Base-by-base conservation (phyloP, 1,140 invertebrate species). In the Hormaphis cornu region DNA sequence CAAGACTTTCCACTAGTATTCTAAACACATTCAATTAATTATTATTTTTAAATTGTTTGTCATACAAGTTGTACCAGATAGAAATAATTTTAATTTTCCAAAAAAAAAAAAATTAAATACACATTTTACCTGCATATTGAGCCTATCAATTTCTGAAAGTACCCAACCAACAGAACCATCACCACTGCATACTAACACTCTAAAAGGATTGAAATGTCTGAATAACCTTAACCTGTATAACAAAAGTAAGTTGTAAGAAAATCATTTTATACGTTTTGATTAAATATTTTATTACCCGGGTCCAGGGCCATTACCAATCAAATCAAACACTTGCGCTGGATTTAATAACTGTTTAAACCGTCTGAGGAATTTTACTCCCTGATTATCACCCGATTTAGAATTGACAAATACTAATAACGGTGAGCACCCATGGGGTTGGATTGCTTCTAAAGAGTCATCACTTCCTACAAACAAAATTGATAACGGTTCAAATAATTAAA, bases 281-380 rank as follows among this genome's bases (percentile, higher is more conserved):
- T 20, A 0, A n/a, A 69, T 5, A 52, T 37, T 37, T 20, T 42
- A 18, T 53, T 78, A 89, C 86, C 94, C 94, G 69, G 95, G 83
- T 53, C 89, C 84, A 30, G 95, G 94, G 42, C 92, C 91, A 14
- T 85, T 86, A 10, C 83, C 83, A 72, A 95, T 95, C 73, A 98
- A 86, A 83, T 98, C 95, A 81, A 97, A 98, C 42, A 98, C 94
- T 83, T 98, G 95, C 70, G 93, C 93, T 12, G 95, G 95, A 82
- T 98, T 98, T 35, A 97, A 81, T 52, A 97, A 83, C 78, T 97
- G 95, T 77, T 95, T 96, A 79, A 98, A 97, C 71, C 94, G 85
- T 70, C 93, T 83, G 46, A 98, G 83, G 82, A 98, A 97, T 80
- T 95, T 95, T n/a, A 97, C 87, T 71, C 93, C 95, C 82, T 95